phyloP scores from a whole-genome alignment of 2,113 vertebrate species.

The Sakesphorus luctuosus region DNA sequence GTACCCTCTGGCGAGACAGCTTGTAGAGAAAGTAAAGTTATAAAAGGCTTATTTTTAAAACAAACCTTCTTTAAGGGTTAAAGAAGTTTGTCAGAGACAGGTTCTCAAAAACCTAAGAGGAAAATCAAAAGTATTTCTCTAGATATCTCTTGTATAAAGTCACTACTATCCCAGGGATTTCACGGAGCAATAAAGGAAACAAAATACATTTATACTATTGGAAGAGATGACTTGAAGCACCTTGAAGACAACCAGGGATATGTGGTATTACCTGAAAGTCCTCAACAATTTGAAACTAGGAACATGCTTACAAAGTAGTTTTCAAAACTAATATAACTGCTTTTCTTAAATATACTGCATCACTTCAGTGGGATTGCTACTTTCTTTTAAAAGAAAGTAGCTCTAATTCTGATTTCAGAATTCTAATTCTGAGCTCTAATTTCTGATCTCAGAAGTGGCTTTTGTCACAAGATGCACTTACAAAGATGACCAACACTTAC shows the following conservation, averaged over 20 bases:
- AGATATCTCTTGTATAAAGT: background rate
- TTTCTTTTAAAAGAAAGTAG: background rate
- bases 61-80: background rate
- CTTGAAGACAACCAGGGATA: background rate
- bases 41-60: background rate
- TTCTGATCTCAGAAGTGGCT: background rate
- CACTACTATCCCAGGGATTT: background rate
- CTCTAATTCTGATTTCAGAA: background rate
- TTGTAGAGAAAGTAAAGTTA: background rate
- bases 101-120: background rate
- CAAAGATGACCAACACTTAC: constrained; percentile 64
- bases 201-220: background rate
- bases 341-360: background rate
- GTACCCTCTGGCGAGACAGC: background rate
- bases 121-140: background rate
- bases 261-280: background rate
- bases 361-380: background rate
- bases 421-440: fast-evolving
- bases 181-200: background rate
- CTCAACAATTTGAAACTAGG: background rate
- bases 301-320: background rate
- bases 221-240: background rate
- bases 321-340: background rate
- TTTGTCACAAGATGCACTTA: background rate
- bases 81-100: background rate